A percentile compares a stretch with the other conserved stretches of the same genome.
phyloP scores from a whole-genome alignment of 2,797 vertebrate genomes.

The Mergus octosetaceus region DNA sequence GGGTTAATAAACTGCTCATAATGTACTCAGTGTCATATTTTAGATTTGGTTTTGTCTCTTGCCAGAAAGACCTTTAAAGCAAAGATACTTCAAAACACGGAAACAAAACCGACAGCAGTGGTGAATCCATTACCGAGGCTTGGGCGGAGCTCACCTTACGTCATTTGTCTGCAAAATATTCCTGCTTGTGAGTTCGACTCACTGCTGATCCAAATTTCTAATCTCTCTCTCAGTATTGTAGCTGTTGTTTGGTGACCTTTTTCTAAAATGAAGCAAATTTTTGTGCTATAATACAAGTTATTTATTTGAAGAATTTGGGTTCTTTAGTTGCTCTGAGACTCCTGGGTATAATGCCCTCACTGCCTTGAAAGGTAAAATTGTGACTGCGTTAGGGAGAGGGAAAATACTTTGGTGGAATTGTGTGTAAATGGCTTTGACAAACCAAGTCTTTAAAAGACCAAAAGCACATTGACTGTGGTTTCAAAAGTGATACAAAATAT shows the following conservation, averaged over 20 bases:
- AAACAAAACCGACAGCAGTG: not conserved
- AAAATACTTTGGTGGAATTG: not conserved
- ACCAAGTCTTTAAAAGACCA: not conserved
- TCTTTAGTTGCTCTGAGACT: not conserved
- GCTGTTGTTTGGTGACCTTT: not conserved
- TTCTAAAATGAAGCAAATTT: not conserved
- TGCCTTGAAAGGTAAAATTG: not conserved
- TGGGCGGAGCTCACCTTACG: not conserved
- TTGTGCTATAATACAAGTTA: not conserved
- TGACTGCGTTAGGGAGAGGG: not conserved
- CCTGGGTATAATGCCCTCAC: accelerated
- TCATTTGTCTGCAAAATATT: not conserved
- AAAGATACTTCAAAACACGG: not conserved
- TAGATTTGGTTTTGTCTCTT: not conserved
- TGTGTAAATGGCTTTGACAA: not conserved
- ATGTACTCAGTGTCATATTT: not conserved
- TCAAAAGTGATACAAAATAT: not conserved
- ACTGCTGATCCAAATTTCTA: not conserved
- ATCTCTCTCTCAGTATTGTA: not conserved
- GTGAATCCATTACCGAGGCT: not conserved
- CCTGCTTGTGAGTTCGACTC: not conserved
- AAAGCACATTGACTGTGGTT: not conserved
- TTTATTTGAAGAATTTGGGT: not conserved
- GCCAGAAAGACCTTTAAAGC: not conserved
- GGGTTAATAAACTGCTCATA: not conserved